phyloP scores from a whole-genome alignment of 2,888 invertebrate genomes.

The Drosophila mettleri region DNA sequence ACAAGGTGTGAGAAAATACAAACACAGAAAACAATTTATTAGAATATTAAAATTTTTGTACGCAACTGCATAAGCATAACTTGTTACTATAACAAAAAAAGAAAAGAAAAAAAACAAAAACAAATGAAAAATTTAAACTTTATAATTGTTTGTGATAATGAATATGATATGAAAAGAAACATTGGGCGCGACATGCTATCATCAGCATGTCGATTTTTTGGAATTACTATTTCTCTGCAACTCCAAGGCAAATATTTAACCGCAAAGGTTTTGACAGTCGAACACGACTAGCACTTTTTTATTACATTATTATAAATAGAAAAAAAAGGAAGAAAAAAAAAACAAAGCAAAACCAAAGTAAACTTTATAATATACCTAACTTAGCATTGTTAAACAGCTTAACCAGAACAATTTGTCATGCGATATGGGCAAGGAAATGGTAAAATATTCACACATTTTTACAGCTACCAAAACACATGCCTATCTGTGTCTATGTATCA shows the following conservation, averaged over 20 bases:
- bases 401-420: slow-evolving; percentile 28
- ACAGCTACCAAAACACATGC: neutral
- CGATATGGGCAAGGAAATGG: neutral
- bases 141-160: slow-evolving; percentile 79
- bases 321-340: slow-evolving; percentile 24
- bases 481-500: neutral
- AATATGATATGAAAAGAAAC: slow-evolving; percentile 43
- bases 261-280: slow-evolving; percentile 60
- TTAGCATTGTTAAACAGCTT: slow-evolving; percentile 50
- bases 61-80: slow-evolving; percentile 68
- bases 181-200: slow-evolving; percentile 14
- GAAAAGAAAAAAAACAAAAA: too few species aligned
- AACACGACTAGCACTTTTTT: slow-evolving; percentile 72
- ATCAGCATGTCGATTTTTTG: slow-evolving; percentile 56
- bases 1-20: slow-evolving; percentile 24
- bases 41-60: slow-evolving; percentile 75
- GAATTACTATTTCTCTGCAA: slow-evolving; percentile 73
- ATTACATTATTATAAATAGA: slow-evolving; percentile 57
- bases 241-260: slow-evolving; percentile 63
- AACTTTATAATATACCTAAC: slow-evolving; percentile 28
- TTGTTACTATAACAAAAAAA: slow-evolving; percentile 61
- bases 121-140: slow-evolving; percentile 67
- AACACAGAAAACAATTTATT: slow-evolving; percentile 43
- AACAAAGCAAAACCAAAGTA: slow-evolving; percentile 6
- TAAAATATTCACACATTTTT: neutral